Percentiles rank a stretch among this genome's conserved stretches.
Evolutionary conservation across 2,888 invertebrate species (phyloP).

Genomic region (Zygaena filipendulae): DNA sequence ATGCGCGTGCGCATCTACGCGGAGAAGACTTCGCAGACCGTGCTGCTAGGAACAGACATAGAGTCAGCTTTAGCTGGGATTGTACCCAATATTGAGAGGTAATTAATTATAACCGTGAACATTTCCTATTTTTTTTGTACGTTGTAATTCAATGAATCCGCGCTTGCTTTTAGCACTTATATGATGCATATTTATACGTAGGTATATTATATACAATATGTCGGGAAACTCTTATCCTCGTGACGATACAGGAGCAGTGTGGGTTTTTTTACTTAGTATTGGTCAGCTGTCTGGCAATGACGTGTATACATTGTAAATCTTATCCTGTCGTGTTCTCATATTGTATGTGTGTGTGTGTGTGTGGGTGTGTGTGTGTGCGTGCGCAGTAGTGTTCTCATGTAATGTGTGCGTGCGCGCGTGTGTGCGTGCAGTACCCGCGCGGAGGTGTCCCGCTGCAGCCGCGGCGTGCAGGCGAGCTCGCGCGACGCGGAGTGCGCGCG

Average conservation of each 20-base stretch:
- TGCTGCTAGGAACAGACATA: constrained; percentile 76
- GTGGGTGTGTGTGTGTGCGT: too few relatives aligned
- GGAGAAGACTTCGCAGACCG: constrained; percentile 82
- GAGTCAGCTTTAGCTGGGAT: constrained; percentile 77
- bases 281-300: background rate
- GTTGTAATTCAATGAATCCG: too few relatives aligned
- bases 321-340: too few relatives aligned
- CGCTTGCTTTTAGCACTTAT: too few relatives aligned
- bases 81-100: constrained; percentile 54
- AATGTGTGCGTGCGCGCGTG: too few relatives aligned
- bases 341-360: too few relatives aligned
- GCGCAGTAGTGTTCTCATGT: too few relatives aligned
- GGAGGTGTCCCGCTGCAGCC: constrained; percentile 61
- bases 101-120: constrained; percentile 21
- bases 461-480: constrained; percentile 73
- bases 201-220: too few relatives aligned
- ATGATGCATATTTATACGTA: too few relatives aligned
- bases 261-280: background rate
- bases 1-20: constrained; percentile 78
- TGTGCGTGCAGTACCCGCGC: too few relatives aligned
- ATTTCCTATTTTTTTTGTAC: background rate
- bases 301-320: background rate
- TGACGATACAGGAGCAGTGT: too few relatives aligned
- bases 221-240: too few relatives aligned
- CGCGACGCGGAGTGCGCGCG: constrained; percentile 73